Base-by-base conservation (phyloP, 1,140 invertebrate species). In the Sycophaga agraensis region DNA sequence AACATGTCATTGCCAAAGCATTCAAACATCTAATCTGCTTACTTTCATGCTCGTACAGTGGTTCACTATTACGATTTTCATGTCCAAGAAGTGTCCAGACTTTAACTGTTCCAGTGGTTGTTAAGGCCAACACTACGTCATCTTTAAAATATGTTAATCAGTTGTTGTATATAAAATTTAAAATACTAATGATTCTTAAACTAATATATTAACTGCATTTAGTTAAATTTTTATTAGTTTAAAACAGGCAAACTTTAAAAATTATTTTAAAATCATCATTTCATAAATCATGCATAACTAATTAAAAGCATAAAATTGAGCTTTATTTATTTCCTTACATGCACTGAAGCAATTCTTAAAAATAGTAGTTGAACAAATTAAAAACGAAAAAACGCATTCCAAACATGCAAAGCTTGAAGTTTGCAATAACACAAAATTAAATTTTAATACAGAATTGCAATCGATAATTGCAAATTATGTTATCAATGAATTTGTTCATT, bases 21-120 rank as follows among this genome's bases (percentile, higher is more conserved):
- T 98, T 97, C 8, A 95, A 78, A 73, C 96, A 96, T 12, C 92
- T 86, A 35, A 99, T 97, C 75, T 95, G 92, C 79, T 99, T 99
- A 28, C 94, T 98, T 77, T 99, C 97, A 79, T 99, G 94, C 79
- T 99, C 97, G 75, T 93, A 96, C 31, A 98, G 87, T 1, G 92
- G 90, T 71, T 94, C 89, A 9, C 88, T 88, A 68, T 91, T 89
- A 70, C 91, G 93, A 68, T 91, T 89, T 75, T 98, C 96, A 62
- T 90, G 87, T 5, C 93, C 93, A 34, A 89, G 83, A 2, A 99
- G 82, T 0, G 95, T 97, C 97, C 97, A 99, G 0, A 99, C 92
- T 83, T 99, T 99, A 5, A 99, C 94, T 48, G 93, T 95, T 31
- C 97, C 97, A 12, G 95, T 95, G 35, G 96, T 96, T 9, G 96